Conservation (phyloP, 2,797 vertebrate species). For the Lepilemur ruficaudatus region DNA sequence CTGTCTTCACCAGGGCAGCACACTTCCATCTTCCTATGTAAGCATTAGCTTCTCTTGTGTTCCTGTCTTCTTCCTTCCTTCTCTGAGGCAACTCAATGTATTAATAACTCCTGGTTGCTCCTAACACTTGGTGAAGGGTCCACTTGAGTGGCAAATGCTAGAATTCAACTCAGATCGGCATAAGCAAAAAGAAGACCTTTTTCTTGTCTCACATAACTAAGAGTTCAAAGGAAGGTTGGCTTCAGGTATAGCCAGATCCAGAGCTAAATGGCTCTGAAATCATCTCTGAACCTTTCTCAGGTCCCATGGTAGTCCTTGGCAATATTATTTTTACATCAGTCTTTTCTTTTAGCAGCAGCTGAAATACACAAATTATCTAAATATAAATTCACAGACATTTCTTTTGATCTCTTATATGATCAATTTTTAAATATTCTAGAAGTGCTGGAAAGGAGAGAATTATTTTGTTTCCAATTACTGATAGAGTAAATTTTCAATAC, state of each 20-base stretch:
- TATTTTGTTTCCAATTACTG: background rate
- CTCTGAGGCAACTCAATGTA: background rate
- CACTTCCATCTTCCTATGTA: background rate
- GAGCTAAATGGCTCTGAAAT: background rate
- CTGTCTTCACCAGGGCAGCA: background rate
- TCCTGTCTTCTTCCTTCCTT: background rate
- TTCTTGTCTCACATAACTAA: background rate
- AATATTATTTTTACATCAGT: background rate
- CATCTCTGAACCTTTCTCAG: background rate
- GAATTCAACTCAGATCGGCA: background rate
- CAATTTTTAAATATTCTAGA: background rate
- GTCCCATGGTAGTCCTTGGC: background rate
- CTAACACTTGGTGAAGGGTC: background rate
- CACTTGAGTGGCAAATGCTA: background rate
- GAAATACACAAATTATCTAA: background rate
- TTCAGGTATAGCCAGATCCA: slow-evolving; percentile 2
- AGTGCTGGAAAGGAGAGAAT: background rate
- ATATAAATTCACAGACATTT: background rate
- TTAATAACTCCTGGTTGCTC: background rate
- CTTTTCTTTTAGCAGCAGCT: background rate
- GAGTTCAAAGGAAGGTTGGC: background rate
- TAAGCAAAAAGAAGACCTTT: background rate
- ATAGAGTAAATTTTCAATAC: background rate
- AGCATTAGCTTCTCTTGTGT: background rate
- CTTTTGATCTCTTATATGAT: background rate